phyloP scores from a whole-genome alignment of 2,113 vertebrate species.

The Eurypyga helias region DNA sequence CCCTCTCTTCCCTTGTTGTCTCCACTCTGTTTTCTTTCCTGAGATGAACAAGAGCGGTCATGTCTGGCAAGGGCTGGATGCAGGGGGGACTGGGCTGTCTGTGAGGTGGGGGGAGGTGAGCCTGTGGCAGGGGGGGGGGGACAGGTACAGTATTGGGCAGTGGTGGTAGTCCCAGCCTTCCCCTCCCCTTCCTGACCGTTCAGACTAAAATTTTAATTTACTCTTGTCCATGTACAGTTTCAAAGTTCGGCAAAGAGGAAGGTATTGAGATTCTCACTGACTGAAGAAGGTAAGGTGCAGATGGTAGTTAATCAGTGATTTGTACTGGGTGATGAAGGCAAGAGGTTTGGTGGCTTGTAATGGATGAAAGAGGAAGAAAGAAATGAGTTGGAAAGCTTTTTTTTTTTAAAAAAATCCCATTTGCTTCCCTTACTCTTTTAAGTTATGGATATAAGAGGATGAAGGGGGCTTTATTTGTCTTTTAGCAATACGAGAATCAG shows the following conservation, averaged over 20 bases:
- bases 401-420: background rate
- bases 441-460: background rate
- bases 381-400: background rate
- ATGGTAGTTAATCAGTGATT: background rate
- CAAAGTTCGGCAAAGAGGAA: background rate
- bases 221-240: rapidly evolving
- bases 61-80: rapidly evolving
- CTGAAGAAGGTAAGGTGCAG: background rate
- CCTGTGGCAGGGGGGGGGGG: background rate
- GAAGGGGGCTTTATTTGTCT: background rate
- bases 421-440: background rate
- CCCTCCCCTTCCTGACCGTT: background rate
- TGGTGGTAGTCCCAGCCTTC: rapidly evolving
- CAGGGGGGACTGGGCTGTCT: background rate
- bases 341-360: background rate
- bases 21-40: background rate
- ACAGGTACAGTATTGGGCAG: rapidly evolving
- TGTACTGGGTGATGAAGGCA: background rate
- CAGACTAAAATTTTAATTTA: background rate
- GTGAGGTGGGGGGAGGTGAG: rapidly evolving
- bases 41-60: rapidly evolving
- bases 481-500: background rate
- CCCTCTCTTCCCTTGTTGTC: background rate
- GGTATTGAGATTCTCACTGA: rapidly evolving
- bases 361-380: background rate